phyloP scores from a whole-genome alignment of 2,797 vertebrate genomes.

The Hoplostethus mediterraneus region DNA sequence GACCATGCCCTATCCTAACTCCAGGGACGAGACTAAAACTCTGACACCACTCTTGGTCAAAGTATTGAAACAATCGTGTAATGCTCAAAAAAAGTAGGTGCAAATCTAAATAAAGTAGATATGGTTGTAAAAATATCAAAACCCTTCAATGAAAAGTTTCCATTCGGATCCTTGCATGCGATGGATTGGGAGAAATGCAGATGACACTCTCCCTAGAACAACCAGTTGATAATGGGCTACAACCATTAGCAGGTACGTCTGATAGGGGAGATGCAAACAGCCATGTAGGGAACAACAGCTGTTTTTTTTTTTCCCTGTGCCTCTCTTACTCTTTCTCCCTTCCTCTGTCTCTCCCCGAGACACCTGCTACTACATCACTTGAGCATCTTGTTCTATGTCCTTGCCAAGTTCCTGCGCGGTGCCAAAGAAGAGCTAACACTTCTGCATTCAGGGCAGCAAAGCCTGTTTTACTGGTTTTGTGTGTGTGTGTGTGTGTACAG shows the following conservation, averaged over 20 bases:
- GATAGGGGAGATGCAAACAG: constrained; percentile 37
- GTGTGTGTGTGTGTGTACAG: constrained; percentile 3
- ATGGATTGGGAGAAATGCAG: too few relatives aligned
- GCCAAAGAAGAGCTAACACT: constrained; percentile 67
- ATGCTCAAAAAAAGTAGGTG: too few relatives aligned
- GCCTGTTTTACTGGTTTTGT: constrained; percentile 64
- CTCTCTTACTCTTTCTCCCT: constrained; percentile 5
- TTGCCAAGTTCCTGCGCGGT: constrained; percentile 66
- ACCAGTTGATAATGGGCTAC: not conserved
- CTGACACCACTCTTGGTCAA: not conserved
- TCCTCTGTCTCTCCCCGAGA: constrained; percentile 22
- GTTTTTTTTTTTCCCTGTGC: constrained; percentile 15
- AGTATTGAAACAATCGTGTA: too few relatives aligned
- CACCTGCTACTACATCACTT: constrained; percentile 63
- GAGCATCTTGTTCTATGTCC: constrained; percentile 60
- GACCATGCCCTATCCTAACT: not conserved
- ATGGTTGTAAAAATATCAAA: too few relatives aligned
- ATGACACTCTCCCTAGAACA: not conserved
- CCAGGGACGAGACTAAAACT: not conserved
- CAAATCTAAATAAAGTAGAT: too few relatives aligned
- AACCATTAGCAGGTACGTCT: constrained; percentile 20
- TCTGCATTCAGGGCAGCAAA: constrained; percentile 61
- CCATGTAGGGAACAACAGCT: constrained; percentile 35
- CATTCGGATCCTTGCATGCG: too few relatives aligned
- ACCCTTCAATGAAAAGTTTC: too few relatives aligned